phyloP scores from a whole-genome alignment of 2,888 invertebrate genomes.

The Ptilodon capucinus region DNA sequence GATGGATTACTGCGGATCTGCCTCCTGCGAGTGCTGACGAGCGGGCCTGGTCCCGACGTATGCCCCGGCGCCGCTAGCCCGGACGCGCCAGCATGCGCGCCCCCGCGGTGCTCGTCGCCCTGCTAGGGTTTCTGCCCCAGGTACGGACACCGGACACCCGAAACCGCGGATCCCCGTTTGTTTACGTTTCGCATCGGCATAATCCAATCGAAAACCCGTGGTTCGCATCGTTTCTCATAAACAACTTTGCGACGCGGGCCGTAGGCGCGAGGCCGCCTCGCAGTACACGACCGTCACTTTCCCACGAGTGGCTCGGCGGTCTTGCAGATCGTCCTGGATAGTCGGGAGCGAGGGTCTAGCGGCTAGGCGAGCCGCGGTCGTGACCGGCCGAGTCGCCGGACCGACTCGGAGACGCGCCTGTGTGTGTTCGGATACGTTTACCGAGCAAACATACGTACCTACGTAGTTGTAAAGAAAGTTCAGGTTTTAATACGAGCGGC shows the following conservation, averaged over 20 bases:
- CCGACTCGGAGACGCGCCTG: slow-evolving; percentile 56
- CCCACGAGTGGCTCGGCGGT: slow-evolving; percentile 62
- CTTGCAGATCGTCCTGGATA: slow-evolving; percentile 75
- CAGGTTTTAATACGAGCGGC: slow-evolving; percentile 78
- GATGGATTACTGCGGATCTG: slow-evolving; percentile 78
- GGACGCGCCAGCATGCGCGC: slow-evolving; percentile 81
- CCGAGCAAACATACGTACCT: slow-evolving; percentile 75
- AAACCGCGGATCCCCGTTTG: slow-evolving; percentile 70
- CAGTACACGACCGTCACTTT: slow-evolving; percentile 67
- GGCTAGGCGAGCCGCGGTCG: slow-evolving; percentile 64
- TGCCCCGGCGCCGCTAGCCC: slow-evolving; percentile 79
- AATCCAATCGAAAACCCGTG: slow-evolving; percentile 45
- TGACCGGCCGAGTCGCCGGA: slow-evolving; percentile 69
- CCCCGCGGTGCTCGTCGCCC: slow-evolving; percentile 80
- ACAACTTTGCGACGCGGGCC: slow-evolving; percentile 40
- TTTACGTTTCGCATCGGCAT: slow-evolving; percentile 55
- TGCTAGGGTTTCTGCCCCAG: slow-evolving; percentile 82
- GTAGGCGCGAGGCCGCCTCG: slow-evolving; percentile 29
- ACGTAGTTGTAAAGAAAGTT: slow-evolving; percentile 80
- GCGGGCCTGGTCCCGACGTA: slow-evolving; percentile 66
- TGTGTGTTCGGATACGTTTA: slow-evolving; percentile 75
- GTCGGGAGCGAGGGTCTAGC: slow-evolving; percentile 58
- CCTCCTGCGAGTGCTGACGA: slow-evolving; percentile 68
- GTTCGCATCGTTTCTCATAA: slow-evolving; percentile 48
- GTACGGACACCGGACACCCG: slow-evolving; percentile 67